Conservation (phyloP, 2,888 invertebrate species). For the Ceriagrion tenellum region DNA sequence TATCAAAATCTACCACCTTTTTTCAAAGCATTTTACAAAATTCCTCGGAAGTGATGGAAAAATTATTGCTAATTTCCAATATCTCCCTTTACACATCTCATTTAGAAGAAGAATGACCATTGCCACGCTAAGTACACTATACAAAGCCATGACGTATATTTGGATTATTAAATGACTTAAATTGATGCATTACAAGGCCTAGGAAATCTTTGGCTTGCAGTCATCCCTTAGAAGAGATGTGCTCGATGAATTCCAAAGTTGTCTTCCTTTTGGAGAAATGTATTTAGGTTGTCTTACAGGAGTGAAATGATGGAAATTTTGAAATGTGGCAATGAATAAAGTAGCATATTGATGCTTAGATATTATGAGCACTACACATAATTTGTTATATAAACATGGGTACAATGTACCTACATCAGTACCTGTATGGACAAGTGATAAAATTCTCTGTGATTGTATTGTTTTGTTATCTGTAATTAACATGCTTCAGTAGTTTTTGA, state of each 20-base stretch:
- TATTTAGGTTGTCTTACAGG: background rate
- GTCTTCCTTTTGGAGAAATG: conserved; percentile 29
- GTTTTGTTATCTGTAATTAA: background rate
- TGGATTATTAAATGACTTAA: background rate
- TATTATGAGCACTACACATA: background rate
- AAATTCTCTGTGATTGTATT: background rate
- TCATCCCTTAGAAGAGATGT: background rate
- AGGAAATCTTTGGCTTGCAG: too few species aligned
- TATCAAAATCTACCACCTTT: background rate
- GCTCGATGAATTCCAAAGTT: background rate
- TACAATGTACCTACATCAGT: background rate
- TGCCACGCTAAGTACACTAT: background rate
- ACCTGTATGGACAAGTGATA: background rate
- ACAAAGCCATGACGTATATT: background rate
- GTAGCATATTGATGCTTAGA: background rate
- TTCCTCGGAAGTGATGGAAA: background rate
- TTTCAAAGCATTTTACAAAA: background rate
- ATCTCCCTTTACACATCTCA: background rate
- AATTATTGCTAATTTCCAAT: background rate
- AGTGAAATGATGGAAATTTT: background rate
- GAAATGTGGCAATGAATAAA: background rate
- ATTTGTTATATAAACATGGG: background rate
- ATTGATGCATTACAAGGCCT: background rate
- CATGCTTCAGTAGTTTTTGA: background rate
- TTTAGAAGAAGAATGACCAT: background rate